Conservation (phyloP, 2,888 invertebrate species). For the Dioctria rufipes region DNA sequence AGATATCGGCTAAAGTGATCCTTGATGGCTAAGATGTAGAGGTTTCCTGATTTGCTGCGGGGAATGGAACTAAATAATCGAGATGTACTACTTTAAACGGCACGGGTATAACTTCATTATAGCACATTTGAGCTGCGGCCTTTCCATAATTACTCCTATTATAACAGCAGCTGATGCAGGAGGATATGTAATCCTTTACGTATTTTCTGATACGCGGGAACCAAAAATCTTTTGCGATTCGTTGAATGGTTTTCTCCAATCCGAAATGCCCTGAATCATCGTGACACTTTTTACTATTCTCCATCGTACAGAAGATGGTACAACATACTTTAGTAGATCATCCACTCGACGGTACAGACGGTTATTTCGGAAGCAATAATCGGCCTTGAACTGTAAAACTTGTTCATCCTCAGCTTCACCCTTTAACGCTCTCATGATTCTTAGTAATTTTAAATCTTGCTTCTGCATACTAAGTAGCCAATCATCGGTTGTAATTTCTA, state of each 20-base stretch:
- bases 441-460: slow-evolving; percentile 53
- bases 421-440: background rate
- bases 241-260: slow-evolving; percentile 57
- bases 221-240: slow-evolving; percentile 57
- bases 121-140: slow-evolving; percentile 52
- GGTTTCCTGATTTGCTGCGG: slow-evolving; percentile 50
- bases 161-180: slow-evolving; percentile 51
- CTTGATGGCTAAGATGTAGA: slow-evolving; percentile 54
- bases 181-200: slow-evolving; percentile 52
- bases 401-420: background rate
- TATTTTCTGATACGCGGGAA: slow-evolving; percentile 57
- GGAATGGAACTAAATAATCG: slow-evolving; percentile 61
- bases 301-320: slow-evolving; percentile 57
- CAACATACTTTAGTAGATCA: slow-evolving; percentile 51
- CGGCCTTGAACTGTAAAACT: background rate
- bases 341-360: slow-evolving; percentile 1
- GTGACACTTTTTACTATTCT: slow-evolving; percentile 56
- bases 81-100: slow-evolving; percentile 57
- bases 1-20: slow-evolving; percentile 59
- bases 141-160: slow-evolving; percentile 42
- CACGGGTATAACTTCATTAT: slow-evolving; percentile 56
- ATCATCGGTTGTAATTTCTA: background rate
- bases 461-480: slow-evolving; percentile 57
- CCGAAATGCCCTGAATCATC: no score
- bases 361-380: background rate